Evolutionary conservation across 2,797 vertebrate species (phyloP), one percentile per base, ranked within the genome.

Genomic region (Poecile montanus): DNA sequence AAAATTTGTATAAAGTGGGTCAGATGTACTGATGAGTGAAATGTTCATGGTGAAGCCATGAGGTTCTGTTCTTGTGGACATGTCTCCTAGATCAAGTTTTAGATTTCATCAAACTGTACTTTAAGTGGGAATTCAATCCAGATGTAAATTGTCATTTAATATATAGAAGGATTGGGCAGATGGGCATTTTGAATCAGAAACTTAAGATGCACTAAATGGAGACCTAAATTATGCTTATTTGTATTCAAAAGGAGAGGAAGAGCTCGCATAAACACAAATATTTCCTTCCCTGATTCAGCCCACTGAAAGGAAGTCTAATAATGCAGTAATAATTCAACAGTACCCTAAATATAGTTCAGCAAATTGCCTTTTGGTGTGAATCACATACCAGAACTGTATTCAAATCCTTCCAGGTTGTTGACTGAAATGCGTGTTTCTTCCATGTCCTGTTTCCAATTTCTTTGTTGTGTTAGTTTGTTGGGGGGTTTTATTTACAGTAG

Each of bases 301-400:
- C 32, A 34, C 7, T 81, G 65, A 75, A 53, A 53, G 50, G 58
- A 26, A 57, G n/a, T 80, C 36, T 38, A 45, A 60, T 62, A 56
- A 58, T 47, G 7, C 34, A 34, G 38, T 30, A 13, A 40, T 40
- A 40, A 40, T 44, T 58, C 17, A 42, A 7, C 44, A 77, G n/a
- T 30, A 16, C 23, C 51, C 27, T 72, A 61, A 65, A 40, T 74
- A 25, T 20, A 62, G 32, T 70, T 91, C 42, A 50, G 45, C 74
- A 51, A 68, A 86, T 62, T 88, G 11, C 58, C 54, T 86, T 91
- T 90, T 84, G 67, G 71, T 73, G 50, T 74, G 67, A 93, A 95
- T 94, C 88, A 91, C 88, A 86, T 95, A 94, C 89, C 90, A 84
- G 74, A 89, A 61, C 61, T 42, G 7, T 76, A 34, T 71, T 74